Conservation (phyloP, 2,888 invertebrate species). For the Nephrocerus scutellatus region DNA sequence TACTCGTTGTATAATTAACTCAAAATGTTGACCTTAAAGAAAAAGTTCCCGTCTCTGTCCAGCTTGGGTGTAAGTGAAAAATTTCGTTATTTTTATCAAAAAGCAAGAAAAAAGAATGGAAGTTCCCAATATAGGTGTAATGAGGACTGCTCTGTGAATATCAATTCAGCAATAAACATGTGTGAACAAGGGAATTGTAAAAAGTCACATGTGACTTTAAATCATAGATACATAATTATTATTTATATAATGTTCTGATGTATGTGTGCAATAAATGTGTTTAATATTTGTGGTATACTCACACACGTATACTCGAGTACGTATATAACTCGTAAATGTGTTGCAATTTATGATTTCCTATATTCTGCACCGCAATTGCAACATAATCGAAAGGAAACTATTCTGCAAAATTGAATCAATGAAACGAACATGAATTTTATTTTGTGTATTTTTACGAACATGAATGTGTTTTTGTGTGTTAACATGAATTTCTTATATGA, state of each 20-base stretch:
- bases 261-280: not conserved
- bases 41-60: conserved; percentile 51
- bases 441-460: no score
- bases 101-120: conserved; percentile 2
- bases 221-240: not conserved
- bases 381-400: no score
- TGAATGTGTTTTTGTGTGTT: no score
- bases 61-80: conserved; percentile 50
- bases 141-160: no score
- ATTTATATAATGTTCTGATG: not conserved
- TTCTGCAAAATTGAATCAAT: no score
- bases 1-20: no score
- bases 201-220: not conserved
- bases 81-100: not conserved
- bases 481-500: no score
- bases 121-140: no score
- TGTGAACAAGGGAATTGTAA: not conserved
- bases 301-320: not conserved
- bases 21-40: conserved; percentile 47
- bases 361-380: no score
- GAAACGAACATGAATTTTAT: no score
- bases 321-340: not conserved
- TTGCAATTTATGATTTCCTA: no score
- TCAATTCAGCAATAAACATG: not conserved
- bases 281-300: not conserved